Percentiles rank a stretch among this genome's conserved stretches.
phyloP scores from a whole-genome alignment of 2,113 vertebrate genomes.

The Holacanthus passer region DNA sequence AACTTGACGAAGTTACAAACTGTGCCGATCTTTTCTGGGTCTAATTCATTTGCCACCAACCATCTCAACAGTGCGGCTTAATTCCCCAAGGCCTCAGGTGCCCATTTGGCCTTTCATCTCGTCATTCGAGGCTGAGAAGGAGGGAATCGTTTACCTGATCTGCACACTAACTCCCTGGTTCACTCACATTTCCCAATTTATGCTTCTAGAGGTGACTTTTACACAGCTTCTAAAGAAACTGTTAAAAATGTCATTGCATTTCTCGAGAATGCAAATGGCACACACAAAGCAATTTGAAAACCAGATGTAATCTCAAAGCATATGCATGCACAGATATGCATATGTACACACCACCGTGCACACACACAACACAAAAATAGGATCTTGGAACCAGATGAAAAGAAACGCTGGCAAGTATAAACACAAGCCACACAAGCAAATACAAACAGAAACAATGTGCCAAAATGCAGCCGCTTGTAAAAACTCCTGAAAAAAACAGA shows the following conservation, averaged over 20 bases:
- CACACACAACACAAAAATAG: neutral
- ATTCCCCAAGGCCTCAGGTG: slow-evolving; percentile 28
- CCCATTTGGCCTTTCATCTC: slow-evolving; percentile 41
- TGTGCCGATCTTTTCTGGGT: slow-evolving; percentile 10
- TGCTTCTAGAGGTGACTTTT: slow-evolving; percentile 56
- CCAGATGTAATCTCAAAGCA: slow-evolving; percentile 46
- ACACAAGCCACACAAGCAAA: slow-evolving; percentile 22
- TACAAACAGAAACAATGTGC: slow-evolving; percentile 19
- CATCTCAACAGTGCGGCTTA: neutral
- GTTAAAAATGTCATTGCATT: slow-evolving; percentile 37
- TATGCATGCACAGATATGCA: neutral
- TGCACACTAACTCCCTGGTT: slow-evolving; percentile 28
- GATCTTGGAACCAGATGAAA: slow-evolving; percentile 24
- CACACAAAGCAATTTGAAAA: slow-evolving; percentile 44
- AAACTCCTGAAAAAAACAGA: neutral
- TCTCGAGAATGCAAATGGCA: slow-evolving; percentile 3
- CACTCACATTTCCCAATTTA: slow-evolving; percentile 20
- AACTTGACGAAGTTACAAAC: slow-evolving; percentile 17
- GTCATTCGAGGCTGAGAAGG: neutral
- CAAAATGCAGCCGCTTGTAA: slow-evolving; percentile 26
- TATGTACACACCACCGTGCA: neutral
- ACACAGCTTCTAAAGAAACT: slow-evolving; percentile 30
- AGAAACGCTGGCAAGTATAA: slow-evolving; percentile 2
- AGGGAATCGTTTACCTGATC: slow-evolving; percentile 19
- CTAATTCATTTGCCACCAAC: slow-evolving; percentile 21